Evolutionary conservation across 2,113 vertebrate species (phyloP).

Genomic region (Chaetura pelagica): DNA sequence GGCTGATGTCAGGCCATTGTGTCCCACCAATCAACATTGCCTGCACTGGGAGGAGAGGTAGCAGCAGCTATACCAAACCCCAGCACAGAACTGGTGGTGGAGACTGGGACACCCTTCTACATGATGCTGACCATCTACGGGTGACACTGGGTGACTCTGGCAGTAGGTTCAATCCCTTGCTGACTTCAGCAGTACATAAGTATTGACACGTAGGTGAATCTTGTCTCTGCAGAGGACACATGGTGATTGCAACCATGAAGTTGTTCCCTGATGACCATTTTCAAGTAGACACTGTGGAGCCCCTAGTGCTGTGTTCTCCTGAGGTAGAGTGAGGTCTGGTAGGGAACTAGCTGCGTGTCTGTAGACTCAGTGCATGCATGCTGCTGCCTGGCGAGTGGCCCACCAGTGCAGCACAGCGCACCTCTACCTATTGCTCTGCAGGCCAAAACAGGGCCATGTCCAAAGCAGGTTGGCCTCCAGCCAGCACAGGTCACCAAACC

Average conservation of each 20-base stretch:
- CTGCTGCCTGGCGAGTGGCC: neutral
- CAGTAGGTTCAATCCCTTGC: neutral
- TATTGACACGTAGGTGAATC: neutral
- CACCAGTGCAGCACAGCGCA: rapidly evolving
- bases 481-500: neutral
- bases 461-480: rapidly evolving
- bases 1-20: neutral
- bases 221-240: neutral
- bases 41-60: neutral
- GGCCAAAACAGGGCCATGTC: neutral
- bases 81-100: neutral
- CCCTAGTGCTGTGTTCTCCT: neutral
- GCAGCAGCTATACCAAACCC: neutral
- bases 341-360: neutral
- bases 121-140: rapidly evolving
- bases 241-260: neutral
- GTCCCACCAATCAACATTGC: neutral
- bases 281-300: neutral
- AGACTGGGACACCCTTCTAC: neutral
- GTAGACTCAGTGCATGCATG: neutral
- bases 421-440: rapidly evolving
- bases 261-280: neutral
- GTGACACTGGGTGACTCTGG: neutral
- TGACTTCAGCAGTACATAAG: neutral
- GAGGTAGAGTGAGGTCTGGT: neutral